These are phyloP conservation scores for Trididemnum miniatum DNA, from an alignment of 23 tunicate species.

Conservation along the genomic window DNA sequence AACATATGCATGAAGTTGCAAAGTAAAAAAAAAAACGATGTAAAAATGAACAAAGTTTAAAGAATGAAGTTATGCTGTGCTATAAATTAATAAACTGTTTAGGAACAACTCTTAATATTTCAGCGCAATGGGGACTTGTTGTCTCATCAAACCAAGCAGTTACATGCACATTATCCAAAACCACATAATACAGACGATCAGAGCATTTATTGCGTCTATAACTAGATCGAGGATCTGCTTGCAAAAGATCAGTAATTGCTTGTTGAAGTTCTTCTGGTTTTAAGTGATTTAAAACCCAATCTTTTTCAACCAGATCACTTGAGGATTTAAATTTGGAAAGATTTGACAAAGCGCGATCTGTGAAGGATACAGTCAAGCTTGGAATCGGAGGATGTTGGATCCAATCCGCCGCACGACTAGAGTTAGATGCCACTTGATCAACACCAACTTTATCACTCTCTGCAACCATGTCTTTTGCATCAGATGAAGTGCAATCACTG, in stretches of 20 bases:
- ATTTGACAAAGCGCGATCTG: constrained; percentile 58
- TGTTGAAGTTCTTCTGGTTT: constrained; percentile 30
- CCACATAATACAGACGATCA: constrained; percentile 81
- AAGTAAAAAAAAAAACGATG: too few relatives aligned
- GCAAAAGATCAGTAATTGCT: constrained; percentile 57
- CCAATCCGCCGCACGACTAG: constrained; percentile 31
- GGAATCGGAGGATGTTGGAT: constrained; percentile 18
- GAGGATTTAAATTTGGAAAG: constrained; percentile 11
- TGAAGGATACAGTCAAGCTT: constrained; percentile 39
- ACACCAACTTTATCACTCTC: neutral
- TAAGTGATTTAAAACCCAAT: constrained; percentile 24
- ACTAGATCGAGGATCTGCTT: constrained; percentile 82
- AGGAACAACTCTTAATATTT: constrained; percentile 64
- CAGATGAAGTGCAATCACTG: neutral
- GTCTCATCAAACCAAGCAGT: constrained; percentile 96
- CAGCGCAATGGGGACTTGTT: constrained; percentile 46
- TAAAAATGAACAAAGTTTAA: too few relatives aligned
- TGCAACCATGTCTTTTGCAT: neutral
- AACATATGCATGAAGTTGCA: too few relatives aligned
- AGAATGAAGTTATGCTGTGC: too few relatives aligned
- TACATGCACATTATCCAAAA: constrained; percentile 63
- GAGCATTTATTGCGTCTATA: constrained; percentile 77
- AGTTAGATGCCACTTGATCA: neutral
- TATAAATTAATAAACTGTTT: constrained; percentile 1
- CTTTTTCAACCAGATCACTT: neutral